Base-by-base conservation (phyloP, 2,888 invertebrate genomes). In the Andrena camellia region DNA sequence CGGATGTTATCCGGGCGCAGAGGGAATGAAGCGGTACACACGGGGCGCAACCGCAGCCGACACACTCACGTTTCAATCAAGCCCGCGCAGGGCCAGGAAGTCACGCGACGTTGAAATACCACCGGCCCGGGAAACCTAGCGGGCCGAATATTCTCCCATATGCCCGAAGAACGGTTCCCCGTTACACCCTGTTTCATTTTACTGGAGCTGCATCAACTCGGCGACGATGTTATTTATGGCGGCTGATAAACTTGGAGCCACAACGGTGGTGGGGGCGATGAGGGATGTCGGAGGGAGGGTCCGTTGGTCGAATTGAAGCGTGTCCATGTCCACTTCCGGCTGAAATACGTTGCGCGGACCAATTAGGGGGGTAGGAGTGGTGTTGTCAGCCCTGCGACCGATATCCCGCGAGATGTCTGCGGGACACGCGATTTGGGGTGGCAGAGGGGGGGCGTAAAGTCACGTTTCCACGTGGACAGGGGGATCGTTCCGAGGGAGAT, bases 31-130 rank as follows among this genome's bases (percentile, higher is more conserved):
- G 52, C 62, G n/a, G 62, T 31, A 42, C 57, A 77, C 64, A n/a
- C 50, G 68, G 68, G 54, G 59, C 69, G 64, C 62, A 42, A 80
- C 71, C 71, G 48, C 71, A 80, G 31, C 52, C 77, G 62, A 62
- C 71, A 80, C 67, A 60, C 77, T 71, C 66, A 62, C 80, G 80
- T 80, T 80, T 77, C 77, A 78, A 78, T 78, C 77, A 78, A 77
- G 67, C 70, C 71, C 48, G 62, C 67, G 42, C 57, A 31, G 4
- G 54, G 71, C 54, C 78, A 62, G 80, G 80, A 78, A 80, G 77
- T 80, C 78, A 72, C 67, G 78, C 77, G 77, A 80, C 71, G 77
- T 67, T 77, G 80, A 80, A 78, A 80, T 80, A 80, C 80, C 71
- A 59, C 48, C 57, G 35, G 50, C 54, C 26, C 13, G 57, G 20